phyloP scores from a whole-genome alignment of 2,113 vertebrate genomes.

The Tragelaphus imberbis region DNA sequence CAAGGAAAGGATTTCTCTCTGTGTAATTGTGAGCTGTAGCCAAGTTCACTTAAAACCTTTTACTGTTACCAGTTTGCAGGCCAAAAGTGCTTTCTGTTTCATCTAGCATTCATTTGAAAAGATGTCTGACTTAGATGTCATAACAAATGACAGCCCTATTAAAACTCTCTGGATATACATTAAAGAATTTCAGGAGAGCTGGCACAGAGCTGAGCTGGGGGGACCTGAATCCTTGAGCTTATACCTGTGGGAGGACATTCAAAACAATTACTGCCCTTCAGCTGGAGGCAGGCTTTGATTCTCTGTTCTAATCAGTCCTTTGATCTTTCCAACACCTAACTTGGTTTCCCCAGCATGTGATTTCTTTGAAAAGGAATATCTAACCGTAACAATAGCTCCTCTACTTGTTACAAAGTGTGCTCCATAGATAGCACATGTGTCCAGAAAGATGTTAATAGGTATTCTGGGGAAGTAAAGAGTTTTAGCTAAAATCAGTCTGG shows the following conservation, averaged over 20 bases:
- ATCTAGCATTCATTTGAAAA: conserved; percentile 3
- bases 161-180: not conserved
- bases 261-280: not conserved
- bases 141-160: not conserved
- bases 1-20: conserved; percentile 4
- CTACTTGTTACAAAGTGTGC: not conserved
- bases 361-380: conserved; percentile 34
- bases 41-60: conserved; percentile 18
- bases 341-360: not conserved
- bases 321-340: not conserved
- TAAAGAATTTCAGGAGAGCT: not conserved
- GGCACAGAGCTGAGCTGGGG: not conserved
- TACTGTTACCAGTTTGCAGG: not conserved
- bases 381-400: not conserved
- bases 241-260: not conserved
- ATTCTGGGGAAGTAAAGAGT: not conserved
- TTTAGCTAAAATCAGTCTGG: not conserved
- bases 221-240: not conserved
- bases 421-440: not conserved
- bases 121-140: not conserved
- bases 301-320: not conserved
- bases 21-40: conserved; percentile 11
- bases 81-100: conserved; percentile 6
- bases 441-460: not conserved
- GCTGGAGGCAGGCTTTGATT: not conserved